Evolutionary conservation across 2,113 vertebrate genomes (phyloP).

Genomic region (Pseudorhombus dupliciocellatus): DNA sequence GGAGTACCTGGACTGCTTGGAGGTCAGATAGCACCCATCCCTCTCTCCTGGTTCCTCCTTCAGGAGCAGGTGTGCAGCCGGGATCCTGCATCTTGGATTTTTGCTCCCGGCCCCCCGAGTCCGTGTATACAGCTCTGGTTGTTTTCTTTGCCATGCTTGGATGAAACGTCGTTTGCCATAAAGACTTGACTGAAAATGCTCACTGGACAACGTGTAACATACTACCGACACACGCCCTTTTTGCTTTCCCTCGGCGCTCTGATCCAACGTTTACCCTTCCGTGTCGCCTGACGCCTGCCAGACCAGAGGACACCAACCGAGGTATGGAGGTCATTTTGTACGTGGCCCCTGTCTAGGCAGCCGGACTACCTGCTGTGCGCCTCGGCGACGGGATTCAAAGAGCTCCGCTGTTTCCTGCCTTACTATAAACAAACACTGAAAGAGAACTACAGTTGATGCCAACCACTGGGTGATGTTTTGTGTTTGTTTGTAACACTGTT

Average conservation of each 20-base stretch:
- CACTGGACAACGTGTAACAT: constrained; percentile 57
- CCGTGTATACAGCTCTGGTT: constrained; percentile 53
- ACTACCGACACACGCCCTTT: constrained; percentile 42
- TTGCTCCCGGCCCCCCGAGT: constrained; percentile 38
- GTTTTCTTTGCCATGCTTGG: constrained; percentile 51
- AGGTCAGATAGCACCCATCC: constrained; percentile 81
- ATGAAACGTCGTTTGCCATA: constrained; percentile 39
- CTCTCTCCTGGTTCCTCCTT: constrained; percentile 1
- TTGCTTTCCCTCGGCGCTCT: constrained; percentile 43
- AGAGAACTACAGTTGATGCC: constrained; percentile 47
- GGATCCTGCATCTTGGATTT: constrained; percentile 22
- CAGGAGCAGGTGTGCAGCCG: constrained; percentile 24
- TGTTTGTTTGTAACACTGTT: constrained; percentile 78
- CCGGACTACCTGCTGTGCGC: constrained; percentile 38
- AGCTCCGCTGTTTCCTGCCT: constrained; percentile 75
- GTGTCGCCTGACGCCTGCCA: constrained; percentile 60
- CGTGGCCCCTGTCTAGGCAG: constrained; percentile 29
- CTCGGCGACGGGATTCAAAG: constrained; percentile 36
- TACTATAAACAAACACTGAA: constrained; percentile 61
- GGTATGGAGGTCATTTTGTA: constrained; percentile 59
- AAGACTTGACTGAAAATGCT: constrained; percentile 38
- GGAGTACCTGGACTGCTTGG: constrained; percentile 82
- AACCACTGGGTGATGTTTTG: constrained; percentile 62
- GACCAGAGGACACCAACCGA: constrained; percentile 55
- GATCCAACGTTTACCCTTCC: constrained; percentile 37